Base-by-base conservation (phyloP, 1,140 invertebrate genomes). In the Holotrichia oblita region DNA sequence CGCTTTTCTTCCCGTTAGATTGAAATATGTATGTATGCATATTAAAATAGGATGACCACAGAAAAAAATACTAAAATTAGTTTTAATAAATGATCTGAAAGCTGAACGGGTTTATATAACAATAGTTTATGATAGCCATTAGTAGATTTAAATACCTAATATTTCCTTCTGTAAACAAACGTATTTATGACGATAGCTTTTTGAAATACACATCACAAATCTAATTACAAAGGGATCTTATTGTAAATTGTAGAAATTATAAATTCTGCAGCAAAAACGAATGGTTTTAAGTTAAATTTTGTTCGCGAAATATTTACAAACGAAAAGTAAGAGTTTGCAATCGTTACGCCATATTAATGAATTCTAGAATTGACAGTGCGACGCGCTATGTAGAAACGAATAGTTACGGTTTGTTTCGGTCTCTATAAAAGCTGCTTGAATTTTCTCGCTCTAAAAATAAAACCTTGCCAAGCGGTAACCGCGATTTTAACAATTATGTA, bases 401-500 rank as follows among this genome's bases (percentile, higher is more conserved):
- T 69, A 69, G 22, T 22, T 12, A 34, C 61, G 61, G 22, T 69
- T 69, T 69, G 61, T 69, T 69, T 34, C 61, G 61, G 22, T 14
- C 61, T 69, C 61, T 34, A 7, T 69, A 69, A 34, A 24, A 27
- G 27, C 61, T 34, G 12, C 61, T 69, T 69, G 7, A 69, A 69
- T 69, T 69, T 34, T 69, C 61, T 69, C 20, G 61, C 61, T 69
- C 61, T 69, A 69, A 69, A 69, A 69, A 69, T 69, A 69, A 69
- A 69, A 69, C 61, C 61, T 27, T 14, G 27, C 61, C 61, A 69
- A 69, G 61, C 61, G 12, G 61, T 69, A 69, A 69, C 61, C 61
- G 61, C 17, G 61, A 69, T 69, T 69, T 69, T 69, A 69, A 22
- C 61, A 69, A 24, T 27, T 27, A 69, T 69, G 61, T 69, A 22